phyloP scores from a whole-genome alignment of 2,113 vertebrate genomes.

The Macrotus californicus region DNA sequence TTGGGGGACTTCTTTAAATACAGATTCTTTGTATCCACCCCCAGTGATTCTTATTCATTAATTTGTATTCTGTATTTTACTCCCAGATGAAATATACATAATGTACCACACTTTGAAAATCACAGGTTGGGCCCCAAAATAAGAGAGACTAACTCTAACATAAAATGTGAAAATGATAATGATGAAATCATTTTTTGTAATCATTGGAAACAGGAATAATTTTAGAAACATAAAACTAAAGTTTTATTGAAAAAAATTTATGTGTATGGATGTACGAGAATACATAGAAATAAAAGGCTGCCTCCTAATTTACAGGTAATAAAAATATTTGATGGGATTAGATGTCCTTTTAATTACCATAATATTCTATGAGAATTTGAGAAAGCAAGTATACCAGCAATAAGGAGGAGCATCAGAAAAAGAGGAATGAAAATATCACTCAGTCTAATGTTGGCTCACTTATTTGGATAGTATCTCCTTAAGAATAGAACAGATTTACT shows the following conservation, averaged over 20 bases:
- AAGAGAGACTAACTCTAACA: not conserved
- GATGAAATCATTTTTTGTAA: slow-evolving; percentile 8
- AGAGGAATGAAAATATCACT: not conserved
- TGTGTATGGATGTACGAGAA: not conserved
- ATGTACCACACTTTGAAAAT: not conserved
- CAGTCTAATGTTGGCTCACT: not conserved
- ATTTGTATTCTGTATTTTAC: not conserved
- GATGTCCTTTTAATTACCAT: not conserved
- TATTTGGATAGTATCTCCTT: not conserved
- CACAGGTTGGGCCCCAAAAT: not conserved
- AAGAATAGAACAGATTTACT: not conserved
- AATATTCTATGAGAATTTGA: not conserved
- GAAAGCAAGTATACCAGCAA: not conserved
- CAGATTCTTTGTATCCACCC: not conserved
- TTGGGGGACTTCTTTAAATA: not conserved
- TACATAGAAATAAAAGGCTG: not conserved
- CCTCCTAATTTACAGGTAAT: not conserved
- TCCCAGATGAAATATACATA: not conserved
- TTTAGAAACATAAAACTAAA: not conserved
- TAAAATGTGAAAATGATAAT: not conserved
- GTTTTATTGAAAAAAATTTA: not conserved
- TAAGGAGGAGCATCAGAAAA: not conserved
- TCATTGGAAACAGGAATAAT: not conserved
- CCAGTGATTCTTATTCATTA: not conserved
- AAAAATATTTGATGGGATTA: not conserved